Percentiles rank a stretch among this genome's conserved stretches.
These are phyloP conservation scores for Gracilinanus agilis DNA, from an alignment of 2,113 vertebrate species.

Conservation along the genomic window DNA sequence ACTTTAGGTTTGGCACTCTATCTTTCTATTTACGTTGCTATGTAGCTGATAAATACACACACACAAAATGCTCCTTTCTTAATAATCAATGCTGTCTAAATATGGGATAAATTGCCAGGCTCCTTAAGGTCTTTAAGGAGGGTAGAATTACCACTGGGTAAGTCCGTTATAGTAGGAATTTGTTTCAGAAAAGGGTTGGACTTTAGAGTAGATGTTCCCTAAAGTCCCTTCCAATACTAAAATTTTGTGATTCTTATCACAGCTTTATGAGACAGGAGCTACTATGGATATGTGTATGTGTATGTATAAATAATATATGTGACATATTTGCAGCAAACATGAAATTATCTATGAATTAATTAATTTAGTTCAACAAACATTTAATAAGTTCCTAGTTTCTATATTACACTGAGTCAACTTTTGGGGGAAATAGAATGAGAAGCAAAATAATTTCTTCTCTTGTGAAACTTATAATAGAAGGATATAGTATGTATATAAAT, in stretches of 20 bases:
- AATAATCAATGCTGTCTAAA: neutral
- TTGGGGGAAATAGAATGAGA: neutral
- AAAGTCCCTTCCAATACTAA: neutral
- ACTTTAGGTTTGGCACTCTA: no score
- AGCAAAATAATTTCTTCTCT: neutral
- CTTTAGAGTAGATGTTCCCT: neutral
- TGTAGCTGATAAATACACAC: no score
- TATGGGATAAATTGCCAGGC: neutral
- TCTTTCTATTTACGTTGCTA: no score
- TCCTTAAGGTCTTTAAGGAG: no score
- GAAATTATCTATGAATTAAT: neutral
- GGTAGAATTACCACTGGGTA: no score
- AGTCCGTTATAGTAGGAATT: neutral
- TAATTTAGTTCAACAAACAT: neutral
- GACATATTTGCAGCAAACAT: neutral
- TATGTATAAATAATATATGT: no score
- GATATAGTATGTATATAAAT: neutral
- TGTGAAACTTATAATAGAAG: neutral
- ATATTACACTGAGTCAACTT: neutral
- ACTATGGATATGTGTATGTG: no score
- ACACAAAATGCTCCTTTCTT: neutral
- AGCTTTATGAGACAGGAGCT: neutral
- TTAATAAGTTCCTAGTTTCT: neutral
- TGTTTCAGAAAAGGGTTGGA: neutral
- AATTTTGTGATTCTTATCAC: neutral